Evolutionary conservation across 2,113 vertebrate species (phyloP).

Genomic region (Sander lucioperca): DNA sequence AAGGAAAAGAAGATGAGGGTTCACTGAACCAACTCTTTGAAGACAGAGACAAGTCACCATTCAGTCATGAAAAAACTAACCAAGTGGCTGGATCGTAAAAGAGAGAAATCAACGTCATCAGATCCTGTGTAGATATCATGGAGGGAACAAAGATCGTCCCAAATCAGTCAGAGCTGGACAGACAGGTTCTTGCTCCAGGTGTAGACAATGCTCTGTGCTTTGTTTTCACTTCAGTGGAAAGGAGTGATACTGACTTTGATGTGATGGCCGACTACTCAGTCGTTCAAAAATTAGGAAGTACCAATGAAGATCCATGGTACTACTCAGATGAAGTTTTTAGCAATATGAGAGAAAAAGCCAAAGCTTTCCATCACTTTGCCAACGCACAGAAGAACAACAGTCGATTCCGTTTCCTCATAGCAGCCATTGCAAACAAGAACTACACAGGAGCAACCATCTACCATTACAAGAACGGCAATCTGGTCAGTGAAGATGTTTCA

Average conservation of each 20-base stretch:
- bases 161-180: too few relatives aligned
- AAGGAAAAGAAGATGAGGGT: constrained; percentile 32
- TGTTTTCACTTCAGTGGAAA: constrained; percentile 25
- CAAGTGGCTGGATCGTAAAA: constrained; percentile 15
- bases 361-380: accelerated
- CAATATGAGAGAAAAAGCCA: constrained; percentile 16
- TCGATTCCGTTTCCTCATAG: background rate
- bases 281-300: accelerated
- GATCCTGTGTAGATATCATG: constrained; percentile 8
- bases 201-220: too few relatives aligned
- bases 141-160: too few relatives aligned
- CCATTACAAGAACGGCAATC: background rate
- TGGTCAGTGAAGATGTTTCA: background rate
- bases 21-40: constrained; percentile 9
- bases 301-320: background rate
- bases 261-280: background rate
- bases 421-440: background rate
- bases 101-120: constrained; percentile 51
- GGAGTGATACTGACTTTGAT: background rate
- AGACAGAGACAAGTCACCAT: background rate
- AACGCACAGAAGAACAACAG: background rate
- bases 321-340: background rate
- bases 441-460: background rate
- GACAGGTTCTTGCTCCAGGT: too few relatives aligned
- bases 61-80: constrained; percentile 10